Evolutionary conservation across 2,797 vertebrate genomes (phyloP).

Genomic region (Myotis findleyi): DNA sequence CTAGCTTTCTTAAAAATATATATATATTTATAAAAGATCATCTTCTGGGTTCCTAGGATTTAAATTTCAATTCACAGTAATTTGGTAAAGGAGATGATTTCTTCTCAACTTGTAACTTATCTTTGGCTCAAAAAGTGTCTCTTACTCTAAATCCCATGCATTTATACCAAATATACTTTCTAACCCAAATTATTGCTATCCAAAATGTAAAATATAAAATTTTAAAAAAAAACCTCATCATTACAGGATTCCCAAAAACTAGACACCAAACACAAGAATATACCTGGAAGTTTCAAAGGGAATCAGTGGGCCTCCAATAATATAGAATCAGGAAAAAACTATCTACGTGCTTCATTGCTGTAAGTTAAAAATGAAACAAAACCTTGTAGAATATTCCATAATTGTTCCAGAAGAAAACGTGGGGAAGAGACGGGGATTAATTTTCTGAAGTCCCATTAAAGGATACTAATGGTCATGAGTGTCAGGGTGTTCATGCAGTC

Average conservation of each 20-base stretch:
- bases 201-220: constrained; percentile 34
- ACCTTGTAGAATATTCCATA: background rate
- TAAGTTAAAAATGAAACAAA: constrained; percentile 30
- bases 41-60: background rate
- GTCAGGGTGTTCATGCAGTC: background rate
- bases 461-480: background rate
- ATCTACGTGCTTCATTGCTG: background rate
- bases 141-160: background rate
- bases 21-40: background rate
- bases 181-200: background rate
- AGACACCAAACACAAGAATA: background rate
- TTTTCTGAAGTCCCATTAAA: constrained; percentile 51
- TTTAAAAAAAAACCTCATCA: background rate
- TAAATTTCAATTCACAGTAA: constrained; percentile 47
- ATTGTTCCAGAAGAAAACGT: constrained; percentile 39
- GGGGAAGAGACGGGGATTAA: constrained; percentile 1
- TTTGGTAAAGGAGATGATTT: constrained; percentile 33
- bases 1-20: background rate
- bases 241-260: background rate
- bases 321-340: background rate
- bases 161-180: background rate
- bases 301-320: background rate
- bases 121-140: constrained; percentile 15
- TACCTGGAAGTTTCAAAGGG: background rate
- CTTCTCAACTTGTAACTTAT: constrained; percentile 45